A percentile compares a stretch with the other conserved stretches of the same genome.
phyloP scores from a whole-genome alignment of 2,888 invertebrate genomes.

The Hartigia nigra region DNA sequence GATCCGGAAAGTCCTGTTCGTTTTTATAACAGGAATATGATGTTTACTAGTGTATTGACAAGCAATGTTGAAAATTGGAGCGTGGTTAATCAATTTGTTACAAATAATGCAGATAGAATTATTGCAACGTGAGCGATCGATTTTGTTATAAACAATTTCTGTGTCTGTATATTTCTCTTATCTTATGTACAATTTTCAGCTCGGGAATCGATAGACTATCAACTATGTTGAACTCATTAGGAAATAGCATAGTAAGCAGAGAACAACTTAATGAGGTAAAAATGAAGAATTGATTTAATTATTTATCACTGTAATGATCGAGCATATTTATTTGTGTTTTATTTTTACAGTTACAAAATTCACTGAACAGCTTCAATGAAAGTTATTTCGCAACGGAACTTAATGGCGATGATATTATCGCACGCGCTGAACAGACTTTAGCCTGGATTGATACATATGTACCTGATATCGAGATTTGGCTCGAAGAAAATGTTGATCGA shows the following conservation, averaged over 20 bases:
- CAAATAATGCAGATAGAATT: background rate
- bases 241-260: background rate
- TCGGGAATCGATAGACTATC: background rate
- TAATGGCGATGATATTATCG: background rate
- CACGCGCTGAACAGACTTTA: conserved; percentile 30
- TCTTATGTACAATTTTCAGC: background rate
- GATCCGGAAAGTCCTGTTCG: background rate
- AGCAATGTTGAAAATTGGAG: background rate
- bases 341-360: background rate
- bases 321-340: background rate
- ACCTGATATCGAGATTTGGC: background rate
- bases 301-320: background rate
- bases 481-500: background rate
- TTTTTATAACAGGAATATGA: conserved; percentile 11
- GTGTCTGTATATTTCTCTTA: background rate
- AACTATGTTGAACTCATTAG: background rate
- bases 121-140: background rate
- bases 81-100: background rate
- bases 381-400: background rate
- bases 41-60: conserved; percentile 27
- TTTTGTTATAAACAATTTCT: background rate
- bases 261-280: background rate
- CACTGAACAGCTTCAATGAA: background rate
- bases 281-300: background rate
- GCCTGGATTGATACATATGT: conserved; percentile 41